A percentile compares a stretch with the other conserved stretches of the same genome.
These are phyloP conservation scores for Psittacula echo DNA, from an alignment of 2,797 vertebrate species.

Conservation along the genomic window DNA sequence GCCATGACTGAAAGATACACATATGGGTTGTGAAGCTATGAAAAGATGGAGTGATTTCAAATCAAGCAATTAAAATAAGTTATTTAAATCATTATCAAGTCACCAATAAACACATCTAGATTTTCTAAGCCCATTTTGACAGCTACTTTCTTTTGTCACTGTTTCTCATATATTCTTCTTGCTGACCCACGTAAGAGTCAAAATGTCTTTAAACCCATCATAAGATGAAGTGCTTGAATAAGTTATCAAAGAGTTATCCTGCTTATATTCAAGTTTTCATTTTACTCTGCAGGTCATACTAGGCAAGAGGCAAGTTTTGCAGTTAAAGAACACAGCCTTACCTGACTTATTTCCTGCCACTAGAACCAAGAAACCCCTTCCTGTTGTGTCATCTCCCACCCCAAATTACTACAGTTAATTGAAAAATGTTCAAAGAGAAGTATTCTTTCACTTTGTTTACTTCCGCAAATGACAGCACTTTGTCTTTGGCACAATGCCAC, in stretches of 20 bases:
- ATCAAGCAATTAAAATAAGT: conserved; percentile 50
- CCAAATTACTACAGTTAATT: neutral
- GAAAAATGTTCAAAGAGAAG: neutral
- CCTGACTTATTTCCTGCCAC: neutral
- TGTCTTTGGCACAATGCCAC: conserved; percentile 22
- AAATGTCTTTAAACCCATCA: neutral
- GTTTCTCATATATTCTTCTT: neutral
- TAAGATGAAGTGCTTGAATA: neutral
- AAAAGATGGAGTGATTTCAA: conserved; percentile 37
- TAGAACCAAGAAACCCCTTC: neutral
- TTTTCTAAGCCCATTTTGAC: neutral
- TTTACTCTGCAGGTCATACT: neutral
- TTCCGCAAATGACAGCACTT: conserved; percentile 42
- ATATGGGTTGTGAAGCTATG: conserved; percentile 56
- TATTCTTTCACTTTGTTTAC: conserved; percentile 37
- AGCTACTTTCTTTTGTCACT: neutral
- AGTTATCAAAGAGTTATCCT: neutral
- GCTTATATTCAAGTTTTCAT: neutral
- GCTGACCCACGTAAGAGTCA: neutral
- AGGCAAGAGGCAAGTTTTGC: neutral
- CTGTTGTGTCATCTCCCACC: neutral
- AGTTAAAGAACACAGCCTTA: neutral
- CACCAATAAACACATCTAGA: conserved; percentile 5
- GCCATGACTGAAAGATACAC: conserved; percentile 46
- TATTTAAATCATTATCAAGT: conserved; percentile 52